Evolutionary conservation across 2,797 vertebrate genomes (phyloP).

Genomic region (Decapterus maruadsi): DNA sequence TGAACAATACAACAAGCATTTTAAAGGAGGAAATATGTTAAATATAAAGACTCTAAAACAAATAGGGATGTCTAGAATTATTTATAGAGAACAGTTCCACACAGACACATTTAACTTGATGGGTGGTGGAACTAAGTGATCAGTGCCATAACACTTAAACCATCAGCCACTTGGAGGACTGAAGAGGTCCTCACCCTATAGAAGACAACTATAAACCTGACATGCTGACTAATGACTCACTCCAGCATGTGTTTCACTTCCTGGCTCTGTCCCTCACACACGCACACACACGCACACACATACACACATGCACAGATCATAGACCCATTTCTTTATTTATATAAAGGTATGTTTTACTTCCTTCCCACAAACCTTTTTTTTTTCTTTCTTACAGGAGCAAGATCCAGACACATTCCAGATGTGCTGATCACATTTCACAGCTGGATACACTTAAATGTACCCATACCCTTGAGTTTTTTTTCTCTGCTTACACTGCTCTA

Average conservation of each 20-base stretch:
- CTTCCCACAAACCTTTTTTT: slow-evolving; percentile 53
- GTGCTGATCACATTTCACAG: slow-evolving; percentile 83
- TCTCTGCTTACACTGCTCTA: slow-evolving; percentile 34
- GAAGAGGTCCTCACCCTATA: slow-evolving; percentile 34
- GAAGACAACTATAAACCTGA: slow-evolving; percentile 59
- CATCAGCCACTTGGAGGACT: slow-evolving; percentile 31
- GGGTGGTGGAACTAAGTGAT: slow-evolving; percentile 47
- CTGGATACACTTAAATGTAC: slow-evolving; percentile 77
- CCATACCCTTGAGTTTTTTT: slow-evolving; percentile 49
- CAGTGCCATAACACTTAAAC: slow-evolving; percentile 42
- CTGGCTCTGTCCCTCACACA: slow-evolving; percentile 35
- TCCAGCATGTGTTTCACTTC: slow-evolving; percentile 58
- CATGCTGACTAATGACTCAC: slow-evolving; percentile 60
- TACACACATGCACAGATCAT: slow-evolving; percentile 54
- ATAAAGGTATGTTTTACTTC: slow-evolving; percentile 76
- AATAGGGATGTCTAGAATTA: background rate
- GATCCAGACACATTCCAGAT: slow-evolving; percentile 82
- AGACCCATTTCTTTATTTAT: slow-evolving; percentile 71
- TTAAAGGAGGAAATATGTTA: slow-evolving; percentile 3
- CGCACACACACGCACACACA: slow-evolving; percentile 34
- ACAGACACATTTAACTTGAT: slow-evolving; percentile 38
- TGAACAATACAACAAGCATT: background rate
- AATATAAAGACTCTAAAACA: background rate
- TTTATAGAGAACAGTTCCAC: slow-evolving; percentile 12
- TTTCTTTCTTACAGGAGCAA: slow-evolving; percentile 57